These are phyloP conservation scores for Coenonympha glycerion DNA, from an alignment of 2,888 invertebrate genomes.

Conservation along the genomic window DNA sequence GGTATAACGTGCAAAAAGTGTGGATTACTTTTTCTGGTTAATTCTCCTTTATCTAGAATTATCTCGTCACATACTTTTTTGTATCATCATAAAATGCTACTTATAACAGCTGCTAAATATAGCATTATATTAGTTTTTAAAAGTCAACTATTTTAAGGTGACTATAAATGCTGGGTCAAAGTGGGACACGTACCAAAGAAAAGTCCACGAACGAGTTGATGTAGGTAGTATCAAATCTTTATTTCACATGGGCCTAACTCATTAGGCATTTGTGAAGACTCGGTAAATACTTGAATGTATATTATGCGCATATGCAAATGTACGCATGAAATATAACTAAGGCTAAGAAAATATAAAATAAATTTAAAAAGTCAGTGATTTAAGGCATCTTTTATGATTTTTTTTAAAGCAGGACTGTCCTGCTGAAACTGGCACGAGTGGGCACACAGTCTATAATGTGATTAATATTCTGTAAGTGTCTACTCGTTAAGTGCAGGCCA, in stretches of 20 bases:
- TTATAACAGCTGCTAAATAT: conserved; percentile 9
- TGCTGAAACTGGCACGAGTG: neutral
- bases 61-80: conserved; percentile 1
- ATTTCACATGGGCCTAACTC: no score
- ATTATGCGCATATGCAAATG: no score
- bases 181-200: neutral
- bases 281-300: no score
- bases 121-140: conserved; percentile 10
- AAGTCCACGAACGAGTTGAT: neutral
- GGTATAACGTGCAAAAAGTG: neutral
- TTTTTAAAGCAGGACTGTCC: neutral
- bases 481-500: conserved; percentile 14
- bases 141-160: conserved; percentile 12
- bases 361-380: no score
- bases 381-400: neutral
- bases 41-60: conserved; percentile 1
- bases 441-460: conserved; percentile 10
- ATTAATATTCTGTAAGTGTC: conserved; percentile 24
- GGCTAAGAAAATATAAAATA: no score
- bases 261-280: no score
- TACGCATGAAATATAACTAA: no score
- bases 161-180: neutral
- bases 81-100: neutral
- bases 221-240: neutral
- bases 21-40: neutral